Conservation (phyloP, 2,888 invertebrate species). For the Euzophera pinguis region DNA sequence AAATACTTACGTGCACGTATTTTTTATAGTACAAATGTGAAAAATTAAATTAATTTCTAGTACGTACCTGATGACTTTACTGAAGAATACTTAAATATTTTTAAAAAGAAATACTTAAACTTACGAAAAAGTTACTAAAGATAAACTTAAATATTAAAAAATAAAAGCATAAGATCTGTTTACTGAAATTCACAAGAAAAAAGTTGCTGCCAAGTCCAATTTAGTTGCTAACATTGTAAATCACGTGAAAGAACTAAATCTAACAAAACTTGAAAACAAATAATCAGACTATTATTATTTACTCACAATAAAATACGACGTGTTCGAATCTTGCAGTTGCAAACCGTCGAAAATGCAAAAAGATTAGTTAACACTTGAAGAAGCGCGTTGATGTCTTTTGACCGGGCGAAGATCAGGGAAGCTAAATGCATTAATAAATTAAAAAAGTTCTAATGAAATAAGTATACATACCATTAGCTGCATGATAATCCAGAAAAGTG, state of each 20-base stretch:
- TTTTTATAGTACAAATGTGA: background rate
- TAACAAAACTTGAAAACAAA: background rate
- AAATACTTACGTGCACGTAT: too few relatives aligned
- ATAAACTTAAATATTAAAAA: background rate
- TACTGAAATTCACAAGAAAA: background rate
- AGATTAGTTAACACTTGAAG: background rate
- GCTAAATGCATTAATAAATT: constrained; percentile 13
- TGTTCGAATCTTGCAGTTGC: background rate
- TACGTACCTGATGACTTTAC: background rate
- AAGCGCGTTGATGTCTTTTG: constrained; percentile 76
- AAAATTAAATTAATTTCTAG: background rate
- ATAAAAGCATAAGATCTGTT: too few relatives aligned
- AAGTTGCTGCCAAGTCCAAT: too few relatives aligned
- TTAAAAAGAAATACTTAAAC: too few relatives aligned
- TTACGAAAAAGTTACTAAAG: too few relatives aligned
- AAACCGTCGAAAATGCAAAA: background rate
- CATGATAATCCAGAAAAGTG: constrained; percentile 44
- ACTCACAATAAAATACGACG: too few relatives aligned
- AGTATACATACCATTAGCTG: constrained; percentile 54
- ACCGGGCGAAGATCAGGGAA: constrained; percentile 30
- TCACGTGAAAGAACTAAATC: too few relatives aligned
- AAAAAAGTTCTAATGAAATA: constrained; percentile 12
- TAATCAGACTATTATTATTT: background rate
- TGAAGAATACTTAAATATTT: background rate
- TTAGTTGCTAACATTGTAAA: too few relatives aligned